Evolutionary conservation across 2,113 vertebrate genomes (phyloP).

Genomic region (Podarcis cretensis): DNA sequence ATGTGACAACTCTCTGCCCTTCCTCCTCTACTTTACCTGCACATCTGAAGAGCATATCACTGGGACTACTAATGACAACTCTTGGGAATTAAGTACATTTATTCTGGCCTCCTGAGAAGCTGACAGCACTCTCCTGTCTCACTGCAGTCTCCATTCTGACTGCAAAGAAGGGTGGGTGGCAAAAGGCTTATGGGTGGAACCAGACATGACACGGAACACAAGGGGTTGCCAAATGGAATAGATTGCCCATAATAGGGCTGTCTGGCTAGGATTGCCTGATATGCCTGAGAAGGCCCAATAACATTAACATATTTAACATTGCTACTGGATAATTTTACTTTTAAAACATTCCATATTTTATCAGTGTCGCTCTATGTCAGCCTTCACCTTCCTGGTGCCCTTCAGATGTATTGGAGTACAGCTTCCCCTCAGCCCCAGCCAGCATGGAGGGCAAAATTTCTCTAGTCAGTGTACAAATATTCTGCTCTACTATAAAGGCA

Average conservation of each 20-base stretch:
- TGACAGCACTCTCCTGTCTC: background rate
- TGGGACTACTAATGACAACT: background rate
- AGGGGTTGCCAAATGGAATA: background rate
- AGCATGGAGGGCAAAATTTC: background rate
- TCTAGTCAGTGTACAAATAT: background rate
- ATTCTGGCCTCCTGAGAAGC: background rate
- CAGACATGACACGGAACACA: background rate
- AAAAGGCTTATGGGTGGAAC: constrained; percentile 4
- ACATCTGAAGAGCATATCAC: background rate
- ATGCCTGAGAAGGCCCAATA: background rate
- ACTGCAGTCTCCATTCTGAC: background rate
- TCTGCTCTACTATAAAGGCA: background rate
- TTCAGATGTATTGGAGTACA: background rate
- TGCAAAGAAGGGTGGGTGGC: constrained; percentile 52
- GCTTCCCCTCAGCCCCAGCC: background rate
- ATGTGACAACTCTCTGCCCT: background rate
- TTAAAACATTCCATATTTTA: background rate
- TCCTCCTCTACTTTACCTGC: background rate
- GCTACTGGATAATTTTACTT: background rate
- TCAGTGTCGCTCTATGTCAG: background rate
- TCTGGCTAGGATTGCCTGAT: too few relatives aligned
- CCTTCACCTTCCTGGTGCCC: too few relatives aligned
- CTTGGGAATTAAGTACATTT: background rate
- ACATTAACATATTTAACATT: background rate
- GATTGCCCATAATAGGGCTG: background rate